Evolutionary conservation across 2,888 invertebrate species (phyloP), one percentile per base, ranked within the genome.

Genomic region (Chaitophorus viminalis): DNA sequence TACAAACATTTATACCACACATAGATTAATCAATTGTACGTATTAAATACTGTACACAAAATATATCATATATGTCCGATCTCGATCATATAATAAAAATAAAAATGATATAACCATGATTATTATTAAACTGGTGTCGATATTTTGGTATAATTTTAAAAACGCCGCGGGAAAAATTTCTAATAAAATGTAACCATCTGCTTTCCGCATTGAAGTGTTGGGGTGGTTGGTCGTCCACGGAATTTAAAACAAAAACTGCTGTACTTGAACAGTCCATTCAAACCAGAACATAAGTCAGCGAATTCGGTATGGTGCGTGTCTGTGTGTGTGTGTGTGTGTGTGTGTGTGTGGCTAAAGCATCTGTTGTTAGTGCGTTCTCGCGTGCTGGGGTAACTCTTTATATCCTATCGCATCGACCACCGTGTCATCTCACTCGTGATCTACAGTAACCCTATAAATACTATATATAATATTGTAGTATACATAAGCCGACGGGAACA

Each of bases 91-190:
- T 60, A 54, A 54, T 6, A 54, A 1, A 8, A 60, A 60, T 60
- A 29, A 68, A 3, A n/a, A 68, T 68, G 1, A 68, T 68, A 29
- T 68, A 25, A 68, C 29, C 29, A 68, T n/a, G 29, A 29, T 68
- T 8, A 54, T 60, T 60, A 60, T 60, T 25, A 29, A 11, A 9
- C n/a, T 65, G 36, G 33, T 17, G 17, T 14, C 36, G 78, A 60
- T 36, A 14, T 36, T 36, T 3, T 36, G 17, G 60, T 33, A 11
- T 79, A 36, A 33, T 60, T 78, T 33, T 68, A 29, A 39, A 81
- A 68, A 82, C 82, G 46, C 60, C 82, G 29, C 21, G 46, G 46
- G 82, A 70, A 70, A 70, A 29, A 70, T 72, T 31, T 74, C 33
- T 52, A 17, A 74, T 36, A 82, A 18, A 17, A 17, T 36, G 25